Evolutionary conservation across 1,140 invertebrate species (phyloP).

Genomic region (Eurytemora carolleeae): DNA sequence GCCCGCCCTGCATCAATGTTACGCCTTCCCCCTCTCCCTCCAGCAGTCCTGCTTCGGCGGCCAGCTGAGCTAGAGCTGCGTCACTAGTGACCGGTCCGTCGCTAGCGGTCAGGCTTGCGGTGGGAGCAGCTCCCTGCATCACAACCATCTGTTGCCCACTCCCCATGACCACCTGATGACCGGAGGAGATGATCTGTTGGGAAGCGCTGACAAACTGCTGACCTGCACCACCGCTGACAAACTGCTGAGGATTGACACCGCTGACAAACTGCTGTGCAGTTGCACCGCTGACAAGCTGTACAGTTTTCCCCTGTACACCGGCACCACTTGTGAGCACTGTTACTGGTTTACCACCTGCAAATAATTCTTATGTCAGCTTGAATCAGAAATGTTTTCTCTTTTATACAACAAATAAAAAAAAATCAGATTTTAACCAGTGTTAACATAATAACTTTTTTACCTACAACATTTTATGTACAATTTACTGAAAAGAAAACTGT

Average conservation of each 20-base stretch:
- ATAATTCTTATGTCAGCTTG: not conserved
- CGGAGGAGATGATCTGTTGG: not conserved
- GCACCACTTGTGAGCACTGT: not conserved
- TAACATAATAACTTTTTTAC: too few species aligned
- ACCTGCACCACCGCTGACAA: too few species aligned
- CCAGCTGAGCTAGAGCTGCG: slow-evolving; percentile 39
- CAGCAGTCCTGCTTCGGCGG: slow-evolving; percentile 40
- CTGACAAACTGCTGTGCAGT: too few species aligned
- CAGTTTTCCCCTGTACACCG: too few species aligned
- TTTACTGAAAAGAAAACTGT: too few species aligned
- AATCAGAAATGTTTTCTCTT: too few species aligned
- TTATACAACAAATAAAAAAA: too few species aligned
- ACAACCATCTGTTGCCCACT: not conserved
- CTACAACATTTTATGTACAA: too few species aligned
- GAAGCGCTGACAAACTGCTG: too few species aligned
- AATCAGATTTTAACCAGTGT: too few species aligned
- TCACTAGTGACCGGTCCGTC: slow-evolving; percentile 41
- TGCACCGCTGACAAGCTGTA: too few species aligned
- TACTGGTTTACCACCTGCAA: slow-evolving; percentile 1
- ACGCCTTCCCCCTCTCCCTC: slow-evolving; percentile 18
- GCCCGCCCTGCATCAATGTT: slow-evolving; percentile 10
- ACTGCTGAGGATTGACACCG: too few species aligned
- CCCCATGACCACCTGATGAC: not conserved
- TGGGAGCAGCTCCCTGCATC: not conserved
- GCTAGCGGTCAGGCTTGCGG: slow-evolving; percentile 31